Evolutionary conservation across 2,888 invertebrate genomes (phyloP), one percentile per base, ranked within the genome.

Genomic region (Mayetiola destructor): DNA sequence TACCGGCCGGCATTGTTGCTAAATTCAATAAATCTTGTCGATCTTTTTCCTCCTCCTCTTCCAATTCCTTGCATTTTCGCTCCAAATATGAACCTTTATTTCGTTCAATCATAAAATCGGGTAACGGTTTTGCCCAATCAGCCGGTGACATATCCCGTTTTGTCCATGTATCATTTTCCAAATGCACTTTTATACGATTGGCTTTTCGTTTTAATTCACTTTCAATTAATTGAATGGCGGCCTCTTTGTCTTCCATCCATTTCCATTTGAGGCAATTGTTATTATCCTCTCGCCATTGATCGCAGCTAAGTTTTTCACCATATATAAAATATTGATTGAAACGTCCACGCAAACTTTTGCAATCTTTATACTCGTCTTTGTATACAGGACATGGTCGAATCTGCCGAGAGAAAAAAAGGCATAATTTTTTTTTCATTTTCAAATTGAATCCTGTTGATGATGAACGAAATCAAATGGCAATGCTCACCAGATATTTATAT

Each of bases 311-410:
- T 1, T 73, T 69, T 65, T 85, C 74, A 1, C 93, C 93, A 70
- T 76, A 76, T 59, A 91, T 77, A 67, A 90, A 94, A 68, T 88
- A 85, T 70, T 93, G 93, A 68, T 93, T 84, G 64, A 92, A 88
- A 61, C 90, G 76, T 1, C 78, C 84, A 69, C 73, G 80, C 20
- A 87, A 73, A 63, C 85, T 82, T 56, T 73, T 82, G 68, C 92
- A 92, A 62, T 91, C 89, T 21, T 76, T 75, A 66, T 87, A 88
- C 73, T 92, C 91, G 56, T 83, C 85, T 64, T 84, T 77, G 66
- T 92, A 92, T n/a, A 80, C 64, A n/a, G 77, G 71, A 69, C 90
- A 90, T 6, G 84, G 81, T 63, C 87, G 76, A 55, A 91, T 81
- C 90, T 90, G 67, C 1, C n/a, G 35, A 48, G 9, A 12, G 37